These are phyloP conservation scores for Griposia aprilina DNA, from an alignment of 2,888 invertebrate species.

Conservation along the genomic window DNA sequence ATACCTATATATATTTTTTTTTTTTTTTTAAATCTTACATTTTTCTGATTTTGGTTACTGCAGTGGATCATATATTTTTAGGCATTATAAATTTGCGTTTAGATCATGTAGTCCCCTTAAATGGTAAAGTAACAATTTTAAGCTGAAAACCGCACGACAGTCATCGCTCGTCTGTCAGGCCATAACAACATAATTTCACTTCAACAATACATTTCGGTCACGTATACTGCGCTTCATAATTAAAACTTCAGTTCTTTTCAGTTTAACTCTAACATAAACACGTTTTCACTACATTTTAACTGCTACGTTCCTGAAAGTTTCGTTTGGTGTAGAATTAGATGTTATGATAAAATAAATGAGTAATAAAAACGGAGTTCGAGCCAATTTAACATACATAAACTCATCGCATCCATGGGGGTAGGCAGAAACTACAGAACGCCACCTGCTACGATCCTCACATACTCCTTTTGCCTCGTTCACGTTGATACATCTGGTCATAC, in stretches of 20 bases:
- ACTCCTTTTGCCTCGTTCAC: too few species aligned
- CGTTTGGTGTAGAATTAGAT: not conserved
- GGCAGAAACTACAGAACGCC: too few species aligned
- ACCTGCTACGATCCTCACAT: too few species aligned
- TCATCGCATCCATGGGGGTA: too few species aligned
- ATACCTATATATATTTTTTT: too few species aligned
- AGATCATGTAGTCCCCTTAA: too few species aligned
- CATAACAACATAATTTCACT: slow-evolving; percentile 31
- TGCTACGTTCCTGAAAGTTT: slow-evolving; percentile 8
- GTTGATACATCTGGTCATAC: too few species aligned
- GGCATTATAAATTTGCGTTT: too few species aligned
- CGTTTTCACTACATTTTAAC: slow-evolving; percentile 25
- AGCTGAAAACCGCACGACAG: not conserved
- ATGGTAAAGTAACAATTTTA: not conserved
- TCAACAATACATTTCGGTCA: slow-evolving; percentile 50
- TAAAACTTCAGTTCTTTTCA: slow-evolving; percentile 57
- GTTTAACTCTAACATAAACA: slow-evolving; percentile 25
- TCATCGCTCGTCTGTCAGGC: slow-evolving; percentile 13
- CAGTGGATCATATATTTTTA: too few species aligned
- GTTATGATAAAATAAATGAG: not conserved
- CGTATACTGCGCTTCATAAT: slow-evolving; percentile 53
- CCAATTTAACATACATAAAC: not conserved
- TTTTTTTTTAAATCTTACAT: too few species aligned
- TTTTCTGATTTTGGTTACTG: too few species aligned
- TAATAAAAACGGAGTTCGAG: not conserved